These are phyloP conservation scores for Lycia hirtaria DNA, from an alignment of 2,888 invertebrate species.

Conservation along the genomic window DNA sequence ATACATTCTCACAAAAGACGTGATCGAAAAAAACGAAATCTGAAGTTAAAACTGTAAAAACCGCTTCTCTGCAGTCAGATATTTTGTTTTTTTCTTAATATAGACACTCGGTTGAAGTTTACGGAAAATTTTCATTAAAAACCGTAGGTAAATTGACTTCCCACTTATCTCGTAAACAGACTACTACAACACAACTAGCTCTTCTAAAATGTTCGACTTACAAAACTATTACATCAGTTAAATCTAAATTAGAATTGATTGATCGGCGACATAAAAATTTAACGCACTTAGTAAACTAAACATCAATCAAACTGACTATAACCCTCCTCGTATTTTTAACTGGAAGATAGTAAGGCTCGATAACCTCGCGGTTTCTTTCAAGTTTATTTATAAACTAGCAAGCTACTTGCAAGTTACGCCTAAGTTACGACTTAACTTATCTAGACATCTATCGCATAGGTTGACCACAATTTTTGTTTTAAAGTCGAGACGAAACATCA, in stretches of 20 bases:
- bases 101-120: no score
- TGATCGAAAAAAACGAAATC: no score
- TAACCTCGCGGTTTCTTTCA: constrained; percentile 59
- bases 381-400: constrained; percentile 54
- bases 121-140: background rate
- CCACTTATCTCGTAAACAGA: background rate
- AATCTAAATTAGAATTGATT: constrained; percentile 76
- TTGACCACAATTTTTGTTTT: constrained; percentile 35
- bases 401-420: constrained; percentile 51
- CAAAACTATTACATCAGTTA: constrained; percentile 34
- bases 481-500: no score
- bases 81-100: no score
- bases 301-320: constrained; percentile 68
- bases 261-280: constrained; percentile 79
- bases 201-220: background rate
- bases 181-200: background rate
- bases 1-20: no score
- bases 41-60: no score
- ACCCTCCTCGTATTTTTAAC: constrained; percentile 54
- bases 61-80: no score
- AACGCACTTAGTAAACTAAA: constrained; percentile 63
- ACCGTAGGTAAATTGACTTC: no score
- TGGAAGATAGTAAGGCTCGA: constrained; percentile 51
- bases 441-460: constrained; percentile 42
- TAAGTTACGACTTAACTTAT: constrained; percentile 44